phyloP scores from a whole-genome alignment of 2,113 vertebrate genomes.

The Zosterops lateralis region DNA sequence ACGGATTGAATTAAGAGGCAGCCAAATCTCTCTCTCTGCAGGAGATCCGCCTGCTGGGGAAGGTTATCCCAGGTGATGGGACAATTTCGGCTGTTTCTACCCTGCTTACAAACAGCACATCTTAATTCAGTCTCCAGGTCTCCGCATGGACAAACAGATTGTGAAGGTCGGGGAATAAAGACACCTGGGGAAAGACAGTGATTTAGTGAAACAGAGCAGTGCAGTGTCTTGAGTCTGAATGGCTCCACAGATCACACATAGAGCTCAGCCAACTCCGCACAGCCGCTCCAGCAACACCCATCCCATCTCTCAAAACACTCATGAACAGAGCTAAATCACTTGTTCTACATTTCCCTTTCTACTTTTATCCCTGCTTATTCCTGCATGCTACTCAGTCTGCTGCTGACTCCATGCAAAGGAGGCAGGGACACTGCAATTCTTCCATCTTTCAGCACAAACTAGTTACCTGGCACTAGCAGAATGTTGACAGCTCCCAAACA shows the following conservation, averaged over 20 bases:
- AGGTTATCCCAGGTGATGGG: constrained; percentile 17
- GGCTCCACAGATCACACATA: accelerated
- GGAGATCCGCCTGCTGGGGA: background rate
- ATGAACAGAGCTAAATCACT: background rate
- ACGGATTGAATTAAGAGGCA: constrained; percentile 1
- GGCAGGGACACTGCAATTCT: background rate
- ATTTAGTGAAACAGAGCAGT: background rate
- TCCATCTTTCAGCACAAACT: background rate
- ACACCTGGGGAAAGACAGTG: background rate
- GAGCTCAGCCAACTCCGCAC: background rate
- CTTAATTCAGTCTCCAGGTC: background rate
- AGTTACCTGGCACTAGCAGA: background rate
- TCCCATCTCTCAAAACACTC: background rate
- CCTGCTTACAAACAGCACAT: background rate
- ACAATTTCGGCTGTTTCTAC: background rate
- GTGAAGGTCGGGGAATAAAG: background rate
- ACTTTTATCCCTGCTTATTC: background rate
- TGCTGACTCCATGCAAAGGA: background rate
- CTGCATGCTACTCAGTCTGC: background rate
- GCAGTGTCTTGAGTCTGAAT: background rate
- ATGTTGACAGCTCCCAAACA: background rate
- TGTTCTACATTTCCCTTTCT: background rate
- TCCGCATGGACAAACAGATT: background rate
- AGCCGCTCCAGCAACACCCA: background rate
- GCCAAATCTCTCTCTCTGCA: background rate